Evolutionary conservation across 2,113 vertebrate genomes (phyloP).

Genomic region (Mungos mungo): DNA sequence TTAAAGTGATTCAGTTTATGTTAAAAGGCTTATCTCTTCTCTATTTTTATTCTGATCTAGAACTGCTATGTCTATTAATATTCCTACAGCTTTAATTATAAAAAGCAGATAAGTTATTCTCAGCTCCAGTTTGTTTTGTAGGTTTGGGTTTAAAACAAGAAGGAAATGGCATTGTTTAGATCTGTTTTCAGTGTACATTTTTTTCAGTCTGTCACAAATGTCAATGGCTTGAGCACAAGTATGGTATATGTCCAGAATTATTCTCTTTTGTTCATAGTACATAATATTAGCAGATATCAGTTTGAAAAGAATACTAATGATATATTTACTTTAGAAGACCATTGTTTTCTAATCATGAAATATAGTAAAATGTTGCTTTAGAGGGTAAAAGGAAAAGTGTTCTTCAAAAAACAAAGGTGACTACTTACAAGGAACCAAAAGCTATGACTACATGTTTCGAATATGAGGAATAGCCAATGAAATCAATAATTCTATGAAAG

Average conservation of each 20-base stretch:
- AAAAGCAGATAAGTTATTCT: conserved; percentile 63
- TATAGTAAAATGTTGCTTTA: conserved; percentile 4
- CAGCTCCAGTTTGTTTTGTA: conserved; percentile 44
- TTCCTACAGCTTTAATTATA: conserved; percentile 68
- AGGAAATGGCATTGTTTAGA: conserved; percentile 52
- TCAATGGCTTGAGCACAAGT: not conserved
- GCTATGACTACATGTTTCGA: conserved; percentile 39
- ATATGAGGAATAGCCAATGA: not conserved
- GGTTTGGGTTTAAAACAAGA: conserved; percentile 67
- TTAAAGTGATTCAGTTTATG: conserved; percentile 61
- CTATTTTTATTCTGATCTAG: conserved; percentile 62
- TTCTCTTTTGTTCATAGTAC: not conserved
- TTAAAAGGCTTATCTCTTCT: conserved; percentile 49
- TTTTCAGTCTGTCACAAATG: conserved; percentile 48
- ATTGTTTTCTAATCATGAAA: conserved; percentile 14
- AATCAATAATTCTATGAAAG: not conserved
- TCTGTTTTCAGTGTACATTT: conserved; percentile 49
- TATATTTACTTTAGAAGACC: not conserved
- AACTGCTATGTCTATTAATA: conserved; percentile 59
- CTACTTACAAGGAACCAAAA: conserved; percentile 37
- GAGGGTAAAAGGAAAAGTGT: not conserved
- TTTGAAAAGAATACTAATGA: conserved; percentile 43
- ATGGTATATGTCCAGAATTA: not conserved
- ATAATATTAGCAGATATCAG: not conserved
- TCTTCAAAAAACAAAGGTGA: not conserved